Evolutionary conservation across 2,888 invertebrate species (phyloP), one percentile per base, ranked within the genome.

Genomic region (Leucophenga maculata): DNA sequence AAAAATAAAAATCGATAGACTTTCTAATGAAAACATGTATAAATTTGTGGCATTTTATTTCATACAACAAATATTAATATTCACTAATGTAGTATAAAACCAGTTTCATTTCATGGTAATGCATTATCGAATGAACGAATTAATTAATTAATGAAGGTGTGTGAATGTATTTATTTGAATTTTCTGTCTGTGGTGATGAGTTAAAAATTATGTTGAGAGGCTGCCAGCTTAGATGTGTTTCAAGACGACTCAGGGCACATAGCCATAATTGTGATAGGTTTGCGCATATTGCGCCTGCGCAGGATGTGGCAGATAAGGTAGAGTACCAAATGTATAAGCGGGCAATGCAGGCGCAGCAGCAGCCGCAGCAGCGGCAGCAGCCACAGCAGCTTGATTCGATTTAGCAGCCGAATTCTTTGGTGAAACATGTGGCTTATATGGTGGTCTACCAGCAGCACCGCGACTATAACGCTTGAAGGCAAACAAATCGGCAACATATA

Each of bases 251-350:
- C 78, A 86, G 65, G 86, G 83, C 74, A 86, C 86, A 72, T 86
- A 86, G 20, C 85, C 86, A 65, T 86, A 86, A 69, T 86, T 86
- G 72, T 86, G 86, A 76, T 86, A 86, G 54, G 85, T 78, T 46
- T 86, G 86, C 32, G 84, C 85, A 69, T 85, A 85, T 62, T 80
- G 82, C 50, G 84, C 78, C 71, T 84, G 84, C 1, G 85, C 79
- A 1, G 80, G 84, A 75, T 84, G 83, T 2, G 80, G 80, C 71
- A 85, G 71, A 64, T 86, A 86, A 57, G 86, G 86, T 59, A 86
- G 68, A 0, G 80, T 86, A 54, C 86, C 86, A 57, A 84, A 86
- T 3, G 86, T 85, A 70, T 86, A 86, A 48, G 86, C 85, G 3
- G 86, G 86, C 74, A 86, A 71, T 0, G 84, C 72, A 1, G 86